phyloP scores from a whole-genome alignment of 2,888 invertebrate genomes.

The Podotricha telesiphe region DNA sequence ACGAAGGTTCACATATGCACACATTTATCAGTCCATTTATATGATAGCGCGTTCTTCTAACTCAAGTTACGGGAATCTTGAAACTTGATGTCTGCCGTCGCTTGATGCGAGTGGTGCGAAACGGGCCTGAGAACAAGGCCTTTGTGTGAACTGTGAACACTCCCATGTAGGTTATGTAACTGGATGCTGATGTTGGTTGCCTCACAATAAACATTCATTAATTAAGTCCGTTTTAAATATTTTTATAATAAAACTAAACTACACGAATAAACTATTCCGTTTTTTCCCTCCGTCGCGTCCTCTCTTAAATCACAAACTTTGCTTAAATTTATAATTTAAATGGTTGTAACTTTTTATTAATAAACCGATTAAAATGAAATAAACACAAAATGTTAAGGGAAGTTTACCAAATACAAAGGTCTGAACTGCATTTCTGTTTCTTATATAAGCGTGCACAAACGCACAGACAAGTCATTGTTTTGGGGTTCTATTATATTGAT shows the following conservation, averaged over 20 bases:
- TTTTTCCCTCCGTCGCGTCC: too few relatives aligned
- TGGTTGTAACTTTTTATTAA: too few relatives aligned
- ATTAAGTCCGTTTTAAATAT: constrained; percentile 46
- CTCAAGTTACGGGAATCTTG: constrained; percentile 66
- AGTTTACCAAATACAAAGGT: too few relatives aligned
- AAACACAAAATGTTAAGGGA: too few relatives aligned
- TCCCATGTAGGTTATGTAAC: constrained; percentile 75
- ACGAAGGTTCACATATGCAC: constrained; percentile 42
- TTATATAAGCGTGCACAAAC: too few relatives aligned
- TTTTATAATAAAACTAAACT: constrained; percentile 31
- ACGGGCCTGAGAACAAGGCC: constrained; percentile 66
- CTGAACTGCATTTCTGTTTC: too few relatives aligned
- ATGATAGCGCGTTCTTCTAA: constrained; percentile 60
- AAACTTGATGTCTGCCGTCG: constrained; percentile 60
- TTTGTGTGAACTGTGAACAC: constrained; percentile 56
- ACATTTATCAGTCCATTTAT: constrained; percentile 52
- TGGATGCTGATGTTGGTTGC: constrained; percentile 70
- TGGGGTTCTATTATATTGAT: too few relatives aligned
- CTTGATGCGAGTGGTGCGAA: constrained; percentile 49
- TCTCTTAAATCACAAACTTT: too few relatives aligned
- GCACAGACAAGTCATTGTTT: too few relatives aligned
- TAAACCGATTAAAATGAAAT: too few relatives aligned
- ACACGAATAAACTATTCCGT: too few relatives aligned
- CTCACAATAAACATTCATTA: constrained; percentile 69
- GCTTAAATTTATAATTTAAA: too few relatives aligned